phyloP scores from a whole-genome alignment of 2,888 invertebrate genomes.

The Cephus runcator region DNA sequence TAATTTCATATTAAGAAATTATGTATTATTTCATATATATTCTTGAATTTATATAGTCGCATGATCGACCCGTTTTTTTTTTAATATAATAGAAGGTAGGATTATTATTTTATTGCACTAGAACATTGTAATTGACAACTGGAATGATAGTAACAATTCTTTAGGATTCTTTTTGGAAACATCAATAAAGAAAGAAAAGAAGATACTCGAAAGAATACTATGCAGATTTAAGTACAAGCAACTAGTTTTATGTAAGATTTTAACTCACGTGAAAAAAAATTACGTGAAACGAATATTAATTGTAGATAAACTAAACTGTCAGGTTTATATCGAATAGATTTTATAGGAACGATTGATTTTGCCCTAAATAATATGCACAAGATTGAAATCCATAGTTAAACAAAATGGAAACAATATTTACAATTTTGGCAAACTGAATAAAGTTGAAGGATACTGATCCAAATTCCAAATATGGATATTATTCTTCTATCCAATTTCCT shows the following conservation, averaged over 20 bases:
- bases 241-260: not conserved
- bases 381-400: not conserved
- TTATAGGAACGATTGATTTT: not conserved
- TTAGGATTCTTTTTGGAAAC: not conserved
- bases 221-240: not conserved
- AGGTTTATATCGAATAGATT: not conserved
- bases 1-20: not conserved
- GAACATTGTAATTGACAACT: not conserved
- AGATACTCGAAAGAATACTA: not conserved
- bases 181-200: not conserved
- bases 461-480: not conserved
- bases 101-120: not conserved
- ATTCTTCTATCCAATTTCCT: constrained; percentile 17
- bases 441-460: not conserved
- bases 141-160: not conserved
- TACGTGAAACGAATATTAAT: not conserved
- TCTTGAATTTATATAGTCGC: not conserved
- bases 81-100: not conserved
- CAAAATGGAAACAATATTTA: not conserved
- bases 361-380: not conserved
- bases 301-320: not conserved
- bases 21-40: not conserved
- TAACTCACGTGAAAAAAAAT: not conserved
- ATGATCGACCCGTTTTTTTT: not conserved
- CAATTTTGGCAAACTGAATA: not conserved